Evolutionary conservation across 2,797 vertebrate species (phyloP).

Genomic region (Bothrops alternatus): DNA sequence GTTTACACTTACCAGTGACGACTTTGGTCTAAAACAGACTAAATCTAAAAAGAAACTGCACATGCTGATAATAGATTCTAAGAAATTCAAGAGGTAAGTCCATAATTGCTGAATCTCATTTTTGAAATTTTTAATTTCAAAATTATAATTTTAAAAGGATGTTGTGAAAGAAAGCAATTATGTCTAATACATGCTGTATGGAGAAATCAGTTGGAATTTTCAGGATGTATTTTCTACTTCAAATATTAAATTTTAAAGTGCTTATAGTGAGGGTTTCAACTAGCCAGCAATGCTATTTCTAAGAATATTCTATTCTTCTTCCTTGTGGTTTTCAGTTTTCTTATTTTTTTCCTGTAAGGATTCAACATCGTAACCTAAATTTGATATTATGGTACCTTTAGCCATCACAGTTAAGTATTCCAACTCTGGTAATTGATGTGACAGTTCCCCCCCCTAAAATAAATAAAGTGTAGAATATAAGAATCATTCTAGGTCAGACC

Average conservation of each 20-base stretch:
- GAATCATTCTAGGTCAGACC: not conserved
- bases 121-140: not conserved
- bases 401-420: not conserved
- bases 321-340: not conserved
- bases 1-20: slow-evolving; percentile 65
- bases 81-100: slow-evolving; percentile 67
- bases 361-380: not conserved
- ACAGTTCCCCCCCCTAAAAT: not conserved
- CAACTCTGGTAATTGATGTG: not conserved
- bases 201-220: not conserved
- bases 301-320: not conserved
- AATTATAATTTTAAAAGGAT: not conserved
- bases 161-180: not conserved
- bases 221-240: not conserved
- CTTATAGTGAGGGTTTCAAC: not conserved
- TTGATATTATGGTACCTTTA: not conserved
- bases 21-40: slow-evolving; percentile 63
- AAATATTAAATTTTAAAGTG: not conserved
- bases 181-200: not conserved
- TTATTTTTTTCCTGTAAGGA: not conserved
- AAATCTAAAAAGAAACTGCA: slow-evolving; percentile 59
- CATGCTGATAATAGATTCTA: slow-evolving; percentile 60
- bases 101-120: not conserved
- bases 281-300: not conserved
- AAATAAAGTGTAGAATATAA: not conserved